Evolutionary conservation across 1,140 invertebrate genomes (phyloP).

Genomic region (Listronotus oregonensis): DNA sequence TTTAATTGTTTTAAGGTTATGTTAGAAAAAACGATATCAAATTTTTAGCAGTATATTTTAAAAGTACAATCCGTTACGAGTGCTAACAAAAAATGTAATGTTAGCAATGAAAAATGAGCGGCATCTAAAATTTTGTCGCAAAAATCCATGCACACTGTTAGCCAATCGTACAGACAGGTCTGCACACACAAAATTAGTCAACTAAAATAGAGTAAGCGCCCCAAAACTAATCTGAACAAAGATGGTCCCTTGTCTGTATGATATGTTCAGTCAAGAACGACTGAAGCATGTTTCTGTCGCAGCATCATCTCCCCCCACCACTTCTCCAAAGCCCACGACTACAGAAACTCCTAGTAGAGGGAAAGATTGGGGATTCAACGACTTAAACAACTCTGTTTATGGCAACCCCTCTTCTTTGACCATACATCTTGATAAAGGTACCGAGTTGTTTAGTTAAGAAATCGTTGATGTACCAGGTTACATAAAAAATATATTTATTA

Average conservation of each 20-base stretch:
- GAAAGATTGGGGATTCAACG: conserved; percentile 57
- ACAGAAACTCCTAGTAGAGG: conserved; percentile 60
- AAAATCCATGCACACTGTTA: no score
- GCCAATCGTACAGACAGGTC: no score
- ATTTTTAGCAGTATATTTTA: no score
- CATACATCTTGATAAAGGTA: conserved; percentile 60
- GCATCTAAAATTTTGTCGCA: no score
- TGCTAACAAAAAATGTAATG: no score
- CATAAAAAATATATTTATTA: no score
- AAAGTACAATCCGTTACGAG: no score
- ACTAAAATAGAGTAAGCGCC: no score
- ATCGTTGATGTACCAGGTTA: background rate
- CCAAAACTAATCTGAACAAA: background rate
- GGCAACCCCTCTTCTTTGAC: conserved; percentile 65
- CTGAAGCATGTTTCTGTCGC: conserved; percentile 58
- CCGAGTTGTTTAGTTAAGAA: conserved; percentile 7
- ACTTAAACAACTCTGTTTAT: conserved; percentile 65
- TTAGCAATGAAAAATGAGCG: no score
- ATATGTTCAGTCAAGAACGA: conserved; percentile 36
- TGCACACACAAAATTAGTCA: background rate
- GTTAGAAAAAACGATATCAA: no score
- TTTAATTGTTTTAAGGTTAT: no score
- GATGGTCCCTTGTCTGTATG: conserved; percentile 17
- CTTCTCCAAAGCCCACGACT: conserved; percentile 62
- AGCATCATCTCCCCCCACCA: conserved; percentile 63